Evolutionary conservation across 2,797 vertebrate genomes (phyloP).

Genomic region (Aeoliscus strigatus): DNA sequence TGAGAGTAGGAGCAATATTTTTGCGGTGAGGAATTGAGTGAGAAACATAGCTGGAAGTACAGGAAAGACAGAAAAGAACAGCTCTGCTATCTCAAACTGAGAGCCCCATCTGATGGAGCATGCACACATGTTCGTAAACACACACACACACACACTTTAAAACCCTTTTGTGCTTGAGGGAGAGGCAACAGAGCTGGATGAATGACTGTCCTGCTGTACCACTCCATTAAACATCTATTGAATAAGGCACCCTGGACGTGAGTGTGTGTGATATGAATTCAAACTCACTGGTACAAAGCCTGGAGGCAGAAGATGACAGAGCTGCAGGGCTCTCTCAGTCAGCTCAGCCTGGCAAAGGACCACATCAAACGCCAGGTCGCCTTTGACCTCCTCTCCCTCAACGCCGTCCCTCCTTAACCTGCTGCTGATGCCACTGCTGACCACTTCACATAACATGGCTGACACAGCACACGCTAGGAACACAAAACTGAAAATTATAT

Average conservation of each 20-base stretch:
- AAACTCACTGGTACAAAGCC: constrained; percentile 81
- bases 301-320: constrained; percentile 81
- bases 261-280: constrained; percentile 46
- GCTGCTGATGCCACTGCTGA: constrained; percentile 61
- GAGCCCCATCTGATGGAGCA: constrained; percentile 46
- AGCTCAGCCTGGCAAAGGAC: constrained; percentile 80
- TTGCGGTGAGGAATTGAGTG: constrained; percentile 27
- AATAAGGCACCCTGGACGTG: constrained; percentile 41
- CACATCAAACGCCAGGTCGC: constrained; percentile 65
- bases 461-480: constrained; percentile 81
- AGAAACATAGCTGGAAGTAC: constrained; percentile 34
- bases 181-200: constrained; percentile 57
- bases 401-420: constrained; percentile 24
- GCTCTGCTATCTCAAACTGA: constrained; percentile 51
- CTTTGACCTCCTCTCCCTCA: constrained; percentile 46
- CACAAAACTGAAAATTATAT: constrained; percentile 4
- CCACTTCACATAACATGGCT: constrained; percentile 78
- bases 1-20: constrained; percentile 24
- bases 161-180: constrained; percentile 41
- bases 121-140: constrained; percentile 6
- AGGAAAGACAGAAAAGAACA: constrained; percentile 41
- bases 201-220: constrained; percentile 62
- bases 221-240: constrained; percentile 66
- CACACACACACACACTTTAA: constrained; percentile 23
- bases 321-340: constrained; percentile 74